A percentile compares a stretch with the other conserved stretches of the same genome.
These are phyloP conservation scores for Timema podura DNA, from an alignment of 2,888 invertebrate genomes.

Conservation along the genomic window DNA sequence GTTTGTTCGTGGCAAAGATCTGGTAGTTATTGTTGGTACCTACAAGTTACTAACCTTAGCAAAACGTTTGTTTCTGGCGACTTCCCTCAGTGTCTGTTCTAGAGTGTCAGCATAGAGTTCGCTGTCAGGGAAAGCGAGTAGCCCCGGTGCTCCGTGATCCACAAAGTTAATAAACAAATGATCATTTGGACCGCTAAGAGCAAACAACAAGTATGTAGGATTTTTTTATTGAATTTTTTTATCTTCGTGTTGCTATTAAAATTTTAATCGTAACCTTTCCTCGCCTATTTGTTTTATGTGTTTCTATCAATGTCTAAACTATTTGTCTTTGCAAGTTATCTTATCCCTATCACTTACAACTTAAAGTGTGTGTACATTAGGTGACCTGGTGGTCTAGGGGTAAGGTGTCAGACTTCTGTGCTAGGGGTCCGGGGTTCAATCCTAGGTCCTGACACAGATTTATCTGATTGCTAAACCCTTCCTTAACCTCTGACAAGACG, in stretches of 20 bases:
- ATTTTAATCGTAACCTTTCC: too few species aligned
- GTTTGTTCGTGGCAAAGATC: background rate
- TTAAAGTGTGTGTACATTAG: too few species aligned
- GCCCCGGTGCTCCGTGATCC: conserved; percentile 57
- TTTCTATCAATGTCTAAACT: too few species aligned
- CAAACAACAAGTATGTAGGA: conserved; percentile 9
- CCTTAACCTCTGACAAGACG: too few species aligned
- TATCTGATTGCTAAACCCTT: too few species aligned
- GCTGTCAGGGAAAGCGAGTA: conserved; percentile 49
- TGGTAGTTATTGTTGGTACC: background rate
- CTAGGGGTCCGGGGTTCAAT: too few species aligned
- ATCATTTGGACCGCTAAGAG: conserved; percentile 51
- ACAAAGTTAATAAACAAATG: conserved; percentile 57
- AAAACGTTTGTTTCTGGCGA: conserved; percentile 47
- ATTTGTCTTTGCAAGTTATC: too few species aligned
- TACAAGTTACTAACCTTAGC: conserved; percentile 42
- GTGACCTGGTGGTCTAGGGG: too few species aligned
- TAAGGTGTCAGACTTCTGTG: too few species aligned
- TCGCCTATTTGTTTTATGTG: too few species aligned
- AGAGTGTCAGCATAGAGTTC: conserved; percentile 41
- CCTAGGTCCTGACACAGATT: too few species aligned
- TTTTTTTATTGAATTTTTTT: background rate
- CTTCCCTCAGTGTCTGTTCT: conserved; percentile 39
- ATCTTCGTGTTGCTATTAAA: background rate
- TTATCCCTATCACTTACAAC: too few species aligned